phyloP scores from a whole-genome alignment of 2,113 vertebrate species.

The Okapia johnstoni region DNA sequence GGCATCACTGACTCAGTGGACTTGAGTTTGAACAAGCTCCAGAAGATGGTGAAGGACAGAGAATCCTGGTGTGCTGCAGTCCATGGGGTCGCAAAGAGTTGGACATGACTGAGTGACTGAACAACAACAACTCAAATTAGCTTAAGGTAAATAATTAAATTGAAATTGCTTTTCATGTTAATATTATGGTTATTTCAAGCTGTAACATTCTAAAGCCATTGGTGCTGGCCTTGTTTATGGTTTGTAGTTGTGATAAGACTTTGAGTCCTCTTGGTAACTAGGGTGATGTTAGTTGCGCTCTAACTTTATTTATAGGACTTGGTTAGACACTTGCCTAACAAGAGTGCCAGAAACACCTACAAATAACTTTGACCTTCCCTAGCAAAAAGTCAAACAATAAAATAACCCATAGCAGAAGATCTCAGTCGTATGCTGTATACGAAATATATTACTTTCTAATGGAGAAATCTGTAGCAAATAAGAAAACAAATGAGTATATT shows the following conservation, averaged over 20 bases:
- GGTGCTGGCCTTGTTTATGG: constrained; percentile 18
- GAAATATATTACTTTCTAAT: not conserved
- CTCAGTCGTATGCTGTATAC: not conserved
- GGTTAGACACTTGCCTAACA: constrained; percentile 36
- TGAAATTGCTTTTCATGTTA: constrained; percentile 10
- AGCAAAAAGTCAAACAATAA: constrained; percentile 53
- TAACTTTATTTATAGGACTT: constrained; percentile 70
- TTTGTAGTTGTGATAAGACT: constrained; percentile 21
- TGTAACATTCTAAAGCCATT: not conserved
- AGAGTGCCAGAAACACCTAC: constrained; percentile 47
- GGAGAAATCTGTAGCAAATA: not conserved
- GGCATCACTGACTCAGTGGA: not conserved
- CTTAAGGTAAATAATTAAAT: constrained; percentile 25
- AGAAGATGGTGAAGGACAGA: not conserved
- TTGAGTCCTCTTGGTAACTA: constrained; percentile 53
- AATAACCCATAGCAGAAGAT: constrained; percentile 28
- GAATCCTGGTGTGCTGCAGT: not conserved
- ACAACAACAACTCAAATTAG: not conserved
- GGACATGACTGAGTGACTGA: not conserved
- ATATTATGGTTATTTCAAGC: constrained; percentile 27
- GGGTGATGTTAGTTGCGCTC: constrained; percentile 53
- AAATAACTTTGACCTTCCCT: constrained; percentile 69
- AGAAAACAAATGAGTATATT: not conserved
- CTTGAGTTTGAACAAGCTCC: not conserved
- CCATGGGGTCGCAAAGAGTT: not conserved